phyloP scores from a whole-genome alignment of 1,140 invertebrate species.

The Eurosta solidaginis region DNA sequence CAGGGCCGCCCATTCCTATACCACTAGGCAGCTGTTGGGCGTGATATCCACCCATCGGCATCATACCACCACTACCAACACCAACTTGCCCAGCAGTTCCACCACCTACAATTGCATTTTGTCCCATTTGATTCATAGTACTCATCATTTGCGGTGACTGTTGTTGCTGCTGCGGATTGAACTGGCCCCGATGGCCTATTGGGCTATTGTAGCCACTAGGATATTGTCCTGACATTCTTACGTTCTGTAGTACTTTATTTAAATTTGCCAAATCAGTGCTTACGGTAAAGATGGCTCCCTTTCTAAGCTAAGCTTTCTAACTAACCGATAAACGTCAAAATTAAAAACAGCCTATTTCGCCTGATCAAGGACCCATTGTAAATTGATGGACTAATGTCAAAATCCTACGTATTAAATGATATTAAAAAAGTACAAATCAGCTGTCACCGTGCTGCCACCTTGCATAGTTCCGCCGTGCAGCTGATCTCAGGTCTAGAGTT shows the following conservation, averaged over 20 bases:
- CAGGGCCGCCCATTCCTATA: neutral
- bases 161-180: conserved; percentile 34
- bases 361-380: too few relatives aligned
- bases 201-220: conserved; percentile 36
- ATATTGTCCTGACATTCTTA: conserved; percentile 38
- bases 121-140: conserved; percentile 40
- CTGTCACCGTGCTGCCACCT: too few relatives aligned
- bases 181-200: conserved; percentile 33
- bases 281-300: neutral
- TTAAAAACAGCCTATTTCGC: too few relatives aligned
- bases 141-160: conserved; percentile 31
- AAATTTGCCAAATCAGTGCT: neutral
- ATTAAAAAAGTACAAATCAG: too few relatives aligned
- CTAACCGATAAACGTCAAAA: too few relatives aligned
- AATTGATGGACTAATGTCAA: too few relatives aligned
- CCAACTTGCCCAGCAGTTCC: conserved; percentile 37
- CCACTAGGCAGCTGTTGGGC: conserved; percentile 38
- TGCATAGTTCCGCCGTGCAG: too few relatives aligned
- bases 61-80: conserved; percentile 47
- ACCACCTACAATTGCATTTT: conserved; percentile 30
- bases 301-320: neutral
- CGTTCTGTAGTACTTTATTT: neutral
- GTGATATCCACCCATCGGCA: conserved; percentile 43
- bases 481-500: too few relatives aligned
- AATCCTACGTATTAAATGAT: too few relatives aligned